These are phyloP conservation scores for Gryllus longicercus DNA, from an alignment of 2,888 invertebrate genomes.

Conservation along the genomic window DNA sequence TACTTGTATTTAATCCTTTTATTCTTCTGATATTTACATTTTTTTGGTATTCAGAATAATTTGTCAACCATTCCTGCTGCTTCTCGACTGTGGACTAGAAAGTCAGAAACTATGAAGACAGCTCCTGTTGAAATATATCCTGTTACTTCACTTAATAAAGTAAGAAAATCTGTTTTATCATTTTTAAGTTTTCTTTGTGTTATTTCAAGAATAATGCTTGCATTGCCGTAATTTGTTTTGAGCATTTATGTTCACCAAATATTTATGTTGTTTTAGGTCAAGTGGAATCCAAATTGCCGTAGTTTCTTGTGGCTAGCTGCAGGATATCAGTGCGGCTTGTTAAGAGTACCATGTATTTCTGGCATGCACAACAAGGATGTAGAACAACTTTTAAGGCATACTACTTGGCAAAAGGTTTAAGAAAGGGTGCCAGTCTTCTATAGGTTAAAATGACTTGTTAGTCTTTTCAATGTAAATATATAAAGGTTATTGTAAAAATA, in stretches of 20 bases:
- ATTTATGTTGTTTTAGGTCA: conserved; percentile 41
- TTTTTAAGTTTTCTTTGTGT: conserved; percentile 17
- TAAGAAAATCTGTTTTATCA: conserved; percentile 37
- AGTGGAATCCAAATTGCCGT: conserved; percentile 52
- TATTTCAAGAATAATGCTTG: background rate
- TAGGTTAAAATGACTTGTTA: too few relatives aligned
- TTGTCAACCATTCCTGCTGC: conserved; percentile 36
- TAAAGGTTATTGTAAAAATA: too few relatives aligned
- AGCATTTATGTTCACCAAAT: too few relatives aligned
- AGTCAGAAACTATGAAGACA: conserved; percentile 40
- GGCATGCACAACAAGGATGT: conserved; percentile 30
- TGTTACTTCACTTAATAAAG: conserved; percentile 46
- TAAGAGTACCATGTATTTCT: conserved; percentile 42
- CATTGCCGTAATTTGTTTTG: too few relatives aligned
- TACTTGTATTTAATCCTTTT: background rate
- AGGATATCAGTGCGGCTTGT: conserved; percentile 50
- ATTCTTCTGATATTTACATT: background rate
- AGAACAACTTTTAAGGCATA: background rate
- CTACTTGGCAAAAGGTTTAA: too few relatives aligned
- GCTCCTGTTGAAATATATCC: conserved; percentile 46
- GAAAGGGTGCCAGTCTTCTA: too few relatives aligned
- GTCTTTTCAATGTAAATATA: too few relatives aligned
- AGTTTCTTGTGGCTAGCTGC: conserved; percentile 49
- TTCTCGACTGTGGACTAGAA: conserved; percentile 34
- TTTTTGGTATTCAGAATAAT: conserved; percentile 31